A percentile compares a stretch with the other conserved stretches of the same genome.
Evolutionary conservation across 2,888 invertebrate species (phyloP).

Genomic region (Xestia sexstrigata): DNA sequence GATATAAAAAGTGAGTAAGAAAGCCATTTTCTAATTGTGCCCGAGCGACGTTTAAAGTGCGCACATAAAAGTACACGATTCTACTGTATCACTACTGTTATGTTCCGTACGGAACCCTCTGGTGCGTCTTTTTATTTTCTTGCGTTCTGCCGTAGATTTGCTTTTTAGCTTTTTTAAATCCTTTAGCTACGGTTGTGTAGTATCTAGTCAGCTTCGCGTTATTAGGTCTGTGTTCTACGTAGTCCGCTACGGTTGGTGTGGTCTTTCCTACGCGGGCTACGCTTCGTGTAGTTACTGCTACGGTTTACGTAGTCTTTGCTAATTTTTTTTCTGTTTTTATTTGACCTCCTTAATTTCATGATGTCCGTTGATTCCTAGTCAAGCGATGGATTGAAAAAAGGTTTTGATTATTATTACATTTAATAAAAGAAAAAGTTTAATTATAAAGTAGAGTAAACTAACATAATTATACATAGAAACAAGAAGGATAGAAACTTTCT

Average conservation of each 20-base stretch:
- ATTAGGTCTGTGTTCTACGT: slow-evolving; percentile 41
- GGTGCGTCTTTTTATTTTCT: slow-evolving; percentile 41
- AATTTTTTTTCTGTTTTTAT: neutral
- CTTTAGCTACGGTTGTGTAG: slow-evolving; percentile 8
- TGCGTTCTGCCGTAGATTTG: slow-evolving; percentile 2
- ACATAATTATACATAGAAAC: no score
- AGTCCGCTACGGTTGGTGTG: slow-evolving; percentile 9
- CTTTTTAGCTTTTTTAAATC: slow-evolving; percentile 39
- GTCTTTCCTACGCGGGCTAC: slow-evolving; percentile 4
- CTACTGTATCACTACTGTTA: slow-evolving; percentile 60
- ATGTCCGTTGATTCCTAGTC: neutral
- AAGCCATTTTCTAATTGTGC: slow-evolving; percentile 77
- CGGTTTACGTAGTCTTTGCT: slow-evolving; percentile 5
- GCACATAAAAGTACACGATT: slow-evolving; percentile 73
- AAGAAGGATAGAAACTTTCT: no score
- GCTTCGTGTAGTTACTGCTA: neutral
- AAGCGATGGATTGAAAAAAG: neutral
- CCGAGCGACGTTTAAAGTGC: slow-evolving; percentile 74
- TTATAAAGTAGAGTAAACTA: no score
- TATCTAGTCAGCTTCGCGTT: slow-evolving; percentile 29
- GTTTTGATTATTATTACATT: neutral
- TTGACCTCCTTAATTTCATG: neutral
- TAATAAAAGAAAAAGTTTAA: no score
- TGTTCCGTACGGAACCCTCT: slow-evolving; percentile 56
- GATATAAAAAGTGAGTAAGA: slow-evolving; percentile 66